Evolutionary conservation across 2,797 vertebrate genomes (phyloP).

Genomic region (Tarsius wallacei): DNA sequence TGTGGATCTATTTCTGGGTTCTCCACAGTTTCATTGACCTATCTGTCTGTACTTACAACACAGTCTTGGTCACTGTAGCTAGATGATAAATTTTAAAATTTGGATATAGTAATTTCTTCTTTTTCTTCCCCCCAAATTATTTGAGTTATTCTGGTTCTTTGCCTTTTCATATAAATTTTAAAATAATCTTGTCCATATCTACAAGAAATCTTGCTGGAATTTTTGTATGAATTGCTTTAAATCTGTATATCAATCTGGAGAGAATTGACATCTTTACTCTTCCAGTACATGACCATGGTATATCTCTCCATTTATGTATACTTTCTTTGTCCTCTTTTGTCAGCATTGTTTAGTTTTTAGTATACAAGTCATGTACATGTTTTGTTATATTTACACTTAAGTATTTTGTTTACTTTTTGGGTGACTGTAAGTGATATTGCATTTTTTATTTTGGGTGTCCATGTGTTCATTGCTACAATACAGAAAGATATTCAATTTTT

Average conservation of each 20-base stretch:
- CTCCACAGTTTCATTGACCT: not conserved
- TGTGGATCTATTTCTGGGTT: not conserved
- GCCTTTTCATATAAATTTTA: not conserved
- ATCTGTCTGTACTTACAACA: not conserved
- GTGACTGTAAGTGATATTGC: too few relatives aligned
- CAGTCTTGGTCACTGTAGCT: not conserved
- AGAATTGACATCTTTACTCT: too few relatives aligned
- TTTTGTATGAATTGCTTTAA: not conserved
- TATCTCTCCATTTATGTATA: too few relatives aligned
- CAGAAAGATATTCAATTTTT: not conserved
- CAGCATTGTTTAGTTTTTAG: too few relatives aligned
- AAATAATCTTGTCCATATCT: not conserved
- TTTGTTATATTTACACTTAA: too few relatives aligned
- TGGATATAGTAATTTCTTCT: not conserved
- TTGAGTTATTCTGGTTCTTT: not conserved
- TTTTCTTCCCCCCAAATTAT: not conserved
- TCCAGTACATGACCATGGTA: too few relatives aligned
- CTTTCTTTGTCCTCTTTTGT: too few relatives aligned
- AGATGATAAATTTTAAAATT: not conserved
- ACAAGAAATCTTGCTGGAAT: not conserved
- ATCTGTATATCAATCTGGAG: not conserved
- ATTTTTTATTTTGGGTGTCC: not conserved
- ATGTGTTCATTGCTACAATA: not conserved
- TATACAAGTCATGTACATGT: too few relatives aligned
- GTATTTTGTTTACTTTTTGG: too few relatives aligned